A percentile compares a stretch with the other conserved stretches of the same genome.
Evolutionary conservation across 2,113 vertebrate genomes (phyloP).

Genomic region (Myocastor coypus): DNA sequence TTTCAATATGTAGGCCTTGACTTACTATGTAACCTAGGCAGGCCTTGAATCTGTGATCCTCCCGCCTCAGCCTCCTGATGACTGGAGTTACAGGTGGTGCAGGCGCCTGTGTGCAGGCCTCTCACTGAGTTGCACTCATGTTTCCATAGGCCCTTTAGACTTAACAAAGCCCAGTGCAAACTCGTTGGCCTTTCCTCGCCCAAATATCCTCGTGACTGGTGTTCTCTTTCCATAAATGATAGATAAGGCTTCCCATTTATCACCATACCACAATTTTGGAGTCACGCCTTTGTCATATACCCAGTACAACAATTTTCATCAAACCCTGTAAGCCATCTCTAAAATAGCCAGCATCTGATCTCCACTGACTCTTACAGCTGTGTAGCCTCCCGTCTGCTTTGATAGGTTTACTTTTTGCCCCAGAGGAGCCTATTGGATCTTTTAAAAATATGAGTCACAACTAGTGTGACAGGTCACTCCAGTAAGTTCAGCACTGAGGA

Average conservation of each 20-base stretch:
- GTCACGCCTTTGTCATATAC: background rate
- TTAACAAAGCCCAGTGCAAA: background rate
- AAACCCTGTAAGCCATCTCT: background rate
- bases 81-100: background rate
- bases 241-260: background rate
- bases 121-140: no score
- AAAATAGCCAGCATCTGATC: background rate
- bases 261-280: background rate
- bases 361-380: background rate
- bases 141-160: background rate
- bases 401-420: background rate
- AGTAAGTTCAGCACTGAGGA: background rate
- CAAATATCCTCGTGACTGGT: background rate
- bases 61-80: background rate
- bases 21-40: background rate
- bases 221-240: background rate
- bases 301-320: background rate
- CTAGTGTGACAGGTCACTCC: background rate
- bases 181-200: background rate
- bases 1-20: background rate
- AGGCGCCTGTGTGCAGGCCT: background rate
- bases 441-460: background rate
- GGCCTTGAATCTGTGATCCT: background rate
- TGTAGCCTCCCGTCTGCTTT: background rate
- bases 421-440: background rate